Conservation (phyloP, 2,113 vertebrate genomes). For the Orthonyx spaldingii region DNA sequence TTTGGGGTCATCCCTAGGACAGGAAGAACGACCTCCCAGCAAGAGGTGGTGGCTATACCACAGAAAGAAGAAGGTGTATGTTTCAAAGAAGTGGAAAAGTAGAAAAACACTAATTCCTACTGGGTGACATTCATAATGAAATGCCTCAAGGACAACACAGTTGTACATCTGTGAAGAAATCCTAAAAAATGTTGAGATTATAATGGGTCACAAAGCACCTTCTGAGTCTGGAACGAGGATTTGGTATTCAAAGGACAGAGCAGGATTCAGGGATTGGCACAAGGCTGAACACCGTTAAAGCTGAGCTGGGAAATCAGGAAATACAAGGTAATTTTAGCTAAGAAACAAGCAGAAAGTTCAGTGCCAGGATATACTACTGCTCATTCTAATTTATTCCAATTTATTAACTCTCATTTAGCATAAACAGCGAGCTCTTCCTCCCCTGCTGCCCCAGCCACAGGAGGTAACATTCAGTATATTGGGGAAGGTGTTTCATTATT, state of each 20-base stretch:
- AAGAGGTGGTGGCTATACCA: neutral
- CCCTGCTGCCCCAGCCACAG: neutral
- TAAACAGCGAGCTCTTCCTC: accelerated
- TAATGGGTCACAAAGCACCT: neutral
- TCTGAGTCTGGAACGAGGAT: neutral
- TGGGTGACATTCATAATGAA: neutral
- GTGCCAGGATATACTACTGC: neutral
- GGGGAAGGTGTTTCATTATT: neutral
- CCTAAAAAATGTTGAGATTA: neutral
- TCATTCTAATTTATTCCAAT: neutral
- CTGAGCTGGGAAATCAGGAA: neutral
- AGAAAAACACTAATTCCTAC: neutral
- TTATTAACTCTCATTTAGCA: neutral
- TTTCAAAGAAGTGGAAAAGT: neutral
- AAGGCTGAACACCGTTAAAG: neutral
- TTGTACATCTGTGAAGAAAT: neutral
- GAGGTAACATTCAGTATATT: neutral
- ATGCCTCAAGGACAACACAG: neutral
- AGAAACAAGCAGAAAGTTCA: neutral
- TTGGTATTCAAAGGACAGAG: neutral
- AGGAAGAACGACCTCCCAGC: neutral
- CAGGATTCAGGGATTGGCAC: neutral
- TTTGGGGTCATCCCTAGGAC: neutral
- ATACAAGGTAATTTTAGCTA: neutral
- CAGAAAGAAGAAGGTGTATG: neutral